These are phyloP conservation scores for Ischnura elegans DNA, from an alignment of 2,888 invertebrate species.

Conservation along the genomic window DNA sequence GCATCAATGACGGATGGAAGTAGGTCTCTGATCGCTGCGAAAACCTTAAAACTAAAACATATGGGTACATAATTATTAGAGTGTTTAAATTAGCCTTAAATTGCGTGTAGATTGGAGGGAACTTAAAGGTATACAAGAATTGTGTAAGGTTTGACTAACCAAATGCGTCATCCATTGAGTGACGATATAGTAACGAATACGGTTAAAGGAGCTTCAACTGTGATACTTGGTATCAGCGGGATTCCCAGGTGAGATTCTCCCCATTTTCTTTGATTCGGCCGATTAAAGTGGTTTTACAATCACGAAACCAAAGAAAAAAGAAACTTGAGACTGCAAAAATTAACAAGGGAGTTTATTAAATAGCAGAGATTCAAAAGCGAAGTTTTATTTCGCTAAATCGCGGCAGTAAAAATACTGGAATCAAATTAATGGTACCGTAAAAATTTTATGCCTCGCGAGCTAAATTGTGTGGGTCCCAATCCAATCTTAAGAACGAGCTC, in stretches of 20 bases:
- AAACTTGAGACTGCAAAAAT: neutral
- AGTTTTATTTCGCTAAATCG: neutral
- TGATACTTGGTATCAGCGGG: neutral
- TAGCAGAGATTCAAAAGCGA: neutral
- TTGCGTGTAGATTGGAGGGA: too few species aligned
- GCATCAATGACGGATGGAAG: too few species aligned
- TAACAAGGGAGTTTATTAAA: constrained; percentile 18
- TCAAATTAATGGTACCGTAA: constrained; percentile 18
- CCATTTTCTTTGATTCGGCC: neutral
- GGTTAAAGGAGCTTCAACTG: neutral
- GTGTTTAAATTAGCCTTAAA: too few species aligned
- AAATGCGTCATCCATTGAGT: too few species aligned
- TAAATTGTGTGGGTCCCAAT: neutral
- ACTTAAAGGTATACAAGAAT: too few species aligned
- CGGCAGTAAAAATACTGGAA: constrained; percentile 29
- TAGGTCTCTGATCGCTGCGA: too few species aligned
- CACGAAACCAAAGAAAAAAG: neutral
- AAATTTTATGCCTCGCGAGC: neutral
- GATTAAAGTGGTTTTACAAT: neutral
- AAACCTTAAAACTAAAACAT: too few species aligned
- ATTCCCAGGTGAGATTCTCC: neutral
- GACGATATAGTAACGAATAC: too few species aligned
- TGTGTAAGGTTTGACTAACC: too few species aligned
- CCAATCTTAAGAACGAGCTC: neutral
- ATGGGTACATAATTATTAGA: too few species aligned